phyloP scores from a whole-genome alignment of 2,888 invertebrate genomes.

The Sepioteuthis lessoniana region DNA sequence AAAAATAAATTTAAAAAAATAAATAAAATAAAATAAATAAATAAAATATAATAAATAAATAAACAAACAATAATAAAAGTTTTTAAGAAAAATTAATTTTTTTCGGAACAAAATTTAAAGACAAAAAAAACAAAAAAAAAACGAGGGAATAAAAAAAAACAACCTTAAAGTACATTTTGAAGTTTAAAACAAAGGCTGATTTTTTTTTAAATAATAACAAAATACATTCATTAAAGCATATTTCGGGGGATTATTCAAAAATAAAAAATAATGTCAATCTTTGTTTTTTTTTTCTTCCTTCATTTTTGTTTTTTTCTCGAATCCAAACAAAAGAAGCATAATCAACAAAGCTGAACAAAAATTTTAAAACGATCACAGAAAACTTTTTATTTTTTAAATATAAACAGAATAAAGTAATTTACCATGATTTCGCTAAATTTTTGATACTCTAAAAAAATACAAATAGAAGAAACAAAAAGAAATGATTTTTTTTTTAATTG shows the following conservation, averaged over 20 bases:
- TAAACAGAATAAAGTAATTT: neutral
- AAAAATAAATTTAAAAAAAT: too few species aligned
- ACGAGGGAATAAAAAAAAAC: neutral
- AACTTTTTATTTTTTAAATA: neutral
- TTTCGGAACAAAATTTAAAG: too few species aligned
- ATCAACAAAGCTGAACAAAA: neutral
- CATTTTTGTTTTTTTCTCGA: neutral
- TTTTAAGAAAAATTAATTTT: too few species aligned
- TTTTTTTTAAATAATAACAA: too few species aligned
- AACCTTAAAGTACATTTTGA: neutral
- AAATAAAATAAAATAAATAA: too few species aligned
- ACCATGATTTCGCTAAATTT: neutral
- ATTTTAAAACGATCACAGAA: neutral
- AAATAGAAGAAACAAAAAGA: neutral
- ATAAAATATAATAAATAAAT: too few species aligned
- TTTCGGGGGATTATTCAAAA: too few species aligned
- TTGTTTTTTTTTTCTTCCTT: too few species aligned
- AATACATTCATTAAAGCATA: too few species aligned
- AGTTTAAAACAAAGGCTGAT: neutral
- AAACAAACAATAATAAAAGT: too few species aligned
- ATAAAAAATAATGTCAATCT: too few species aligned
- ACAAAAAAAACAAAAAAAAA: neutral
- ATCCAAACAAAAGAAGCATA: neutral
- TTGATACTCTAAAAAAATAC: neutral
- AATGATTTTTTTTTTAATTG: neutral